These are phyloP conservation scores for Mactromeris polynyma DNA, from an alignment of 2,888 invertebrate genomes.

Conservation along the genomic window DNA sequence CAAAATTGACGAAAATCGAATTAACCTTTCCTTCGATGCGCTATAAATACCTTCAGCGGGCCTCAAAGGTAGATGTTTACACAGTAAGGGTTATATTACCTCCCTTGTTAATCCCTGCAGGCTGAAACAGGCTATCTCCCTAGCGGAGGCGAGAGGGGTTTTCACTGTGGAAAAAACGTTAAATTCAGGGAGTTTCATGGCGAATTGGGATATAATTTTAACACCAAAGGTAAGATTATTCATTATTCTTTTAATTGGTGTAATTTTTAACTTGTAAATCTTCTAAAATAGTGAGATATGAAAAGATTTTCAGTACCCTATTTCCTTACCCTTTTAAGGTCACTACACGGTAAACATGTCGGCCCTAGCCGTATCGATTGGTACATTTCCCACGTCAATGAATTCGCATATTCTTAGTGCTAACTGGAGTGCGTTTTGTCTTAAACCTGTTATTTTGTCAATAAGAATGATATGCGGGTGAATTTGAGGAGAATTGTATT, in stretches of 20 bases:
- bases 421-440: neutral
- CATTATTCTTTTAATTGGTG: slow-evolving; percentile 27
- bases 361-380: slow-evolving; percentile 71
- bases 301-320: slow-evolving; percentile 63
- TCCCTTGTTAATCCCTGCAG: slow-evolving; percentile 72
- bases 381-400: slow-evolving; percentile 56
- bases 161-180: slow-evolving; percentile 55
- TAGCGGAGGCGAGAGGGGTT: slow-evolving; percentile 55
- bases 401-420: slow-evolving; percentile 5
- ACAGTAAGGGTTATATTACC: slow-evolving; percentile 67
- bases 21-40: neutral
- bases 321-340: slow-evolving; percentile 70
- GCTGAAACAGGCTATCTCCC: slow-evolving; percentile 66
- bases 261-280: neutral
- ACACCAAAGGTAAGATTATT: slow-evolving; percentile 57
- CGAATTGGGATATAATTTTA: slow-evolving; percentile 38
- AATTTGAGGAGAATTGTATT: neutral
- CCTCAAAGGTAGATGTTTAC: slow-evolving; percentile 57
- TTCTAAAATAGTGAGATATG: slow-evolving; percentile 22
- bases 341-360: slow-evolving; percentile 69
- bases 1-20: neutral
- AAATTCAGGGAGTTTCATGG: slow-evolving; percentile 48
- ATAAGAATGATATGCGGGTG: neutral
- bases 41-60: slow-evolving; percentile 31
- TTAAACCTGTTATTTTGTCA: neutral